phyloP scores from a whole-genome alignment of 2,797 vertebrate species.

The Catamblyrhynchus diadema region DNA sequence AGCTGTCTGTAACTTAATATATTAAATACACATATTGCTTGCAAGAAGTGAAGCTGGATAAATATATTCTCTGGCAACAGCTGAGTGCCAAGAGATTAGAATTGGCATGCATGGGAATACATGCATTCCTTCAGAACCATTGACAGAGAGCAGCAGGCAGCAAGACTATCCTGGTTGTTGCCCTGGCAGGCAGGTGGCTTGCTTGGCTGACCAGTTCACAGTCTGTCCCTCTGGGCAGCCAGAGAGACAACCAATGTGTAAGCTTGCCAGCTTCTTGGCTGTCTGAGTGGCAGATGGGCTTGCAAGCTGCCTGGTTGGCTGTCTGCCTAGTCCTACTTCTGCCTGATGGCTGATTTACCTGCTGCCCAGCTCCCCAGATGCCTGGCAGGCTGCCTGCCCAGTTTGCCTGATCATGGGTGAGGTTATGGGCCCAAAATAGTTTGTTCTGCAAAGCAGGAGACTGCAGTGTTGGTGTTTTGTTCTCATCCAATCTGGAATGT shows the following conservation, averaged over 20 bases:
- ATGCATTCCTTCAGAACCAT: slow-evolving; percentile 17
- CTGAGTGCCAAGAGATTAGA: neutral
- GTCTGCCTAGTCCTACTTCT: neutral
- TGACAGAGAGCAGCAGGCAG: slow-evolving; percentile 31
- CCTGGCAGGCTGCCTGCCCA: slow-evolving; percentile 23
- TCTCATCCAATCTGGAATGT: slow-evolving; percentile 12
- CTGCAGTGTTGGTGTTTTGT: neutral
- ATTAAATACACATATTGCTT: neutral
- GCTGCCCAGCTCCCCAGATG: slow-evolving; percentile 15
- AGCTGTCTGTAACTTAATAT: neutral
- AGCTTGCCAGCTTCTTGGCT: neutral
- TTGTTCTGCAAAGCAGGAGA: slow-evolving; percentile 36
- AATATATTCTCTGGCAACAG: neutral
- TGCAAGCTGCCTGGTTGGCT: slow-evolving; percentile 24
- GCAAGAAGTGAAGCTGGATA: neutral
- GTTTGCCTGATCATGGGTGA: neutral
- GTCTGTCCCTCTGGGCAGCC: neutral
- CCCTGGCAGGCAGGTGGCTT: neutral
- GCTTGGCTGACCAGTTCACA: slow-evolving; percentile 18
- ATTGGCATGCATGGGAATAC: neutral
- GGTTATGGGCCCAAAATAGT: slow-evolving; percentile 35
- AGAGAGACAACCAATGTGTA: neutral
- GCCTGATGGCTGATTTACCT: slow-evolving; percentile 25
- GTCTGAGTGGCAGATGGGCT: slow-evolving; percentile 40
- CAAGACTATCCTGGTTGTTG: neutral